phyloP scores from a whole-genome alignment of 2,797 vertebrate genomes.

The Cephalopachus bancanus region DNA sequence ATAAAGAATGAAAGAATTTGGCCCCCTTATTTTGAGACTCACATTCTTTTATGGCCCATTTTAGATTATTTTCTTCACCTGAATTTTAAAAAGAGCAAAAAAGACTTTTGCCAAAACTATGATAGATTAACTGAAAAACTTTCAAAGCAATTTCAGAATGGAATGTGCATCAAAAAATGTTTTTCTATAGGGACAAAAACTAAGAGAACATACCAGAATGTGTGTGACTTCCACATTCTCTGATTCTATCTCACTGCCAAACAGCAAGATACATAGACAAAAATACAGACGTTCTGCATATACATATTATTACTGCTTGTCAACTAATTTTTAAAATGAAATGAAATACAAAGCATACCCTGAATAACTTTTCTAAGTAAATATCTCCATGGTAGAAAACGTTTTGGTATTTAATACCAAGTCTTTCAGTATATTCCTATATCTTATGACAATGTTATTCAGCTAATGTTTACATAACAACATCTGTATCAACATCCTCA shows the following conservation, averaged over 20 bases:
- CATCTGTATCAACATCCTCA: neutral
- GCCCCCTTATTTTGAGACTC: slow-evolving; percentile 18
- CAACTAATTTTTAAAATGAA: slow-evolving; percentile 46
- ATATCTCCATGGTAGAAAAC: neutral
- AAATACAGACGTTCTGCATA: neutral
- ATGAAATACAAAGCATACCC: neutral
- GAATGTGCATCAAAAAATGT: neutral
- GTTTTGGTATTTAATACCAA: neutral
- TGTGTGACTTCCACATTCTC: neutral
- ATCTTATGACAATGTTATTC: slow-evolving; percentile 15
- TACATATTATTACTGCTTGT: neutral
- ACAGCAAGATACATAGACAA: neutral
- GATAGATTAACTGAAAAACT: neutral
- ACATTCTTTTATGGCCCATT: neutral
- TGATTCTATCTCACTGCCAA: neutral
- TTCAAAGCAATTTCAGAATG: neutral
- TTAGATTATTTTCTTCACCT: slow-evolving; percentile 3
- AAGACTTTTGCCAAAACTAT: neutral
- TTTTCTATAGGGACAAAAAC: neutral
- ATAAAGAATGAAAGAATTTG: neutral
- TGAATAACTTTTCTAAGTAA: neutral
- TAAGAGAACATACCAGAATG: neutral
- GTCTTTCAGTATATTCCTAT: neutral
- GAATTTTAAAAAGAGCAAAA: neutral
- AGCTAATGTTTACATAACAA: neutral